Percentiles rank a stretch among this genome's conserved stretches.
These are phyloP conservation scores for Andrena hattorfiana DNA, from an alignment of 2,888 invertebrate species.

Conservation along the genomic window DNA sequence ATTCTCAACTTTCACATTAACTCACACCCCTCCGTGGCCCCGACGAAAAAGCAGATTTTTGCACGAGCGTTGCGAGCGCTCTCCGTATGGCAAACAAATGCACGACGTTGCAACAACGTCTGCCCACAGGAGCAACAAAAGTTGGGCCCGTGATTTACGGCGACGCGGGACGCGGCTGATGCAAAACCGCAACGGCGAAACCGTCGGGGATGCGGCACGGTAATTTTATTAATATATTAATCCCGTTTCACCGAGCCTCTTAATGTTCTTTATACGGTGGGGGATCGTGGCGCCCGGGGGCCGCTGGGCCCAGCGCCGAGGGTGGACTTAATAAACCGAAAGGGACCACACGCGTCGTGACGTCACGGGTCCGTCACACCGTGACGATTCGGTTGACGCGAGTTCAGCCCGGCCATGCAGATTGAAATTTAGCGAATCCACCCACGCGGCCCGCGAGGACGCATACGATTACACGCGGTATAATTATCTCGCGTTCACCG, in stretches of 20 bases:
- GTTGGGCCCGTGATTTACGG: slow-evolving; percentile 11
- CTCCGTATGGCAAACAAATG: background rate
- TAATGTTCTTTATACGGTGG: slow-evolving; percentile 23
- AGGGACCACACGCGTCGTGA: slow-evolving; percentile 64
- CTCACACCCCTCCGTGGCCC: too few relatives aligned
- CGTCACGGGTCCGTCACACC: slow-evolving; percentile 52
- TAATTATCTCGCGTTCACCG: slow-evolving; percentile 44
- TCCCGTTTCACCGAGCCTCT: slow-evolving; percentile 50
- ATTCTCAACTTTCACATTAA: too few relatives aligned
- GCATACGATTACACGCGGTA: slow-evolving; percentile 41
- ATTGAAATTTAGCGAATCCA: slow-evolving; percentile 65
- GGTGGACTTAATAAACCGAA: slow-evolving; percentile 63
- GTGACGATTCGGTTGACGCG: slow-evolving; percentile 56
- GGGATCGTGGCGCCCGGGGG: slow-evolving; percentile 43
- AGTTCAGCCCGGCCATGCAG: slow-evolving; percentile 18
- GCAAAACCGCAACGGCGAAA: slow-evolving; percentile 5
- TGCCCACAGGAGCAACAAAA: slow-evolving; percentile 10
- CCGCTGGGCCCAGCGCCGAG: slow-evolving; percentile 12
- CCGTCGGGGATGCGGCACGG: slow-evolving; percentile 14
- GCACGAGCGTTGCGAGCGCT: background rate
- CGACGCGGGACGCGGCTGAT: slow-evolving; percentile 4
- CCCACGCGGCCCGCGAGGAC: slow-evolving; percentile 35
- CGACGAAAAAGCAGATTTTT: too few relatives aligned
- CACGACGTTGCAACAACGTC: background rate
- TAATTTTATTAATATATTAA: slow-evolving; percentile 61